These are phyloP conservation scores for Drosophila pruinosa DNA, from an alignment of 1,140 invertebrate species.

Conservation along the genomic window DNA sequence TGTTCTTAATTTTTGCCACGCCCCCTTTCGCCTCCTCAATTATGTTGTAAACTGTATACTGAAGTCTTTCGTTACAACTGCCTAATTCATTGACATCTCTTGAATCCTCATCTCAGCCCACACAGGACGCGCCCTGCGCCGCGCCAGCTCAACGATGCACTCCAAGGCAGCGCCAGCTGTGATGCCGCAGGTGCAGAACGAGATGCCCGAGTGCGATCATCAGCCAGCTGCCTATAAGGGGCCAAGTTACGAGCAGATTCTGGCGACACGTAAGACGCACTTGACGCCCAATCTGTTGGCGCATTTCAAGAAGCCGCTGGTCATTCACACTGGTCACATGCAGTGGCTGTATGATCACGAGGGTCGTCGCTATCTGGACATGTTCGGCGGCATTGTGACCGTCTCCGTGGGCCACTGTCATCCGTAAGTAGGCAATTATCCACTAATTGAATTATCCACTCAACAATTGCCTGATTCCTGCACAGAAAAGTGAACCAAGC, in stretches of 20 bases:
- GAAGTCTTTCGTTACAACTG: no score
- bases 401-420: constrained; percentile 99
- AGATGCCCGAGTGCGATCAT: constrained; percentile 64
- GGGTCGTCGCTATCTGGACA: constrained; percentile 94
- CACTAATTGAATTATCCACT: background rate
- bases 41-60: no score
- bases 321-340: constrained; percentile 93
- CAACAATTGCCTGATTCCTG: background rate
- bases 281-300: constrained; percentile 89
- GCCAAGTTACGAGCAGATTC: constrained; percentile 85
- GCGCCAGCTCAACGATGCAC: constrained; percentile 39
- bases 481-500: constrained; percentile 90
- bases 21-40: no score
- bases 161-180: constrained; percentile 57
- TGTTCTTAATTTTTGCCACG: no score
- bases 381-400: constrained; percentile 98
- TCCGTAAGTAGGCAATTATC: constrained; percentile 88
- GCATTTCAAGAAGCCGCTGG: constrained; percentile 92
- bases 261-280: constrained; percentile 85
- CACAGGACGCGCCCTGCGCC: constrained; percentile 9
- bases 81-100: no score
- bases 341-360: constrained; percentile 96
- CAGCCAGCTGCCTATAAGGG: constrained; percentile 83
- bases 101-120: constrained; percentile 12
- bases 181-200: constrained; percentile 26